These are phyloP conservation scores for Cotesia typhae DNA, from an alignment of 1,140 invertebrate species.

Conservation along the genomic window DNA sequence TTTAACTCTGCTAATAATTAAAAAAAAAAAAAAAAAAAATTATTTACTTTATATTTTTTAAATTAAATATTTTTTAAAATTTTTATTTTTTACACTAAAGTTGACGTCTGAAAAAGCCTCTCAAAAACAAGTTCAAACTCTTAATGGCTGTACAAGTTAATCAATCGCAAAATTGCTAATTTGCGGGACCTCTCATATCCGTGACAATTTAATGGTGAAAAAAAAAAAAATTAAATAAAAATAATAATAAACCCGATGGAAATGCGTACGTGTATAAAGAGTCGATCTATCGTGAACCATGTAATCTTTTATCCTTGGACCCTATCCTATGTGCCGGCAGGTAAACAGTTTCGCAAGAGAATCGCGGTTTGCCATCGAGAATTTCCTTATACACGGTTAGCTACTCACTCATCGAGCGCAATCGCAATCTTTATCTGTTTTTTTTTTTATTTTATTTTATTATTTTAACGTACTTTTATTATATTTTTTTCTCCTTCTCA, in stretches of 20 bases:
- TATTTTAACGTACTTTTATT: too few species aligned
- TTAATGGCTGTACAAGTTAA: too few species aligned
- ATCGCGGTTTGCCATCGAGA: slow-evolving; percentile 49
- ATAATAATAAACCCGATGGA: background rate
- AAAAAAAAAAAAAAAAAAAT: too few species aligned
- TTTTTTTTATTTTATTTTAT: background rate
- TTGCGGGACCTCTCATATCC: too few species aligned
- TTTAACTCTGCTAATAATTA: too few species aligned
- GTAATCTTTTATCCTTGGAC: slow-evolving; percentile 61
- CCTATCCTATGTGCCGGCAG: slow-evolving; percentile 51
- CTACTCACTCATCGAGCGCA: slow-evolving; percentile 21
- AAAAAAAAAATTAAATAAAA: slow-evolving; percentile 1
- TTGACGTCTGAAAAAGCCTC: too few species aligned
- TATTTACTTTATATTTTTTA: too few species aligned
- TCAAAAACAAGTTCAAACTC: too few species aligned
- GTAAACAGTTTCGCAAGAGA: slow-evolving; percentile 63
- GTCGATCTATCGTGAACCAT: slow-evolving; percentile 37
- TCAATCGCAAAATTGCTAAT: too few species aligned
- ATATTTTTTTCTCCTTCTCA: background rate
- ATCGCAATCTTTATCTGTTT: slow-evolving; percentile 12
- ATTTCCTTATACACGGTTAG: slow-evolving; percentile 58
- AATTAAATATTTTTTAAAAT: too few species aligned
- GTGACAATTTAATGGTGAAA: background rate
- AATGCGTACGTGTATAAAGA: slow-evolving; percentile 3
- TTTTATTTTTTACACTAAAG: too few species aligned